phyloP scores from a whole-genome alignment of 2,797 vertebrate species.

The Pangasius mekongensis region DNA sequence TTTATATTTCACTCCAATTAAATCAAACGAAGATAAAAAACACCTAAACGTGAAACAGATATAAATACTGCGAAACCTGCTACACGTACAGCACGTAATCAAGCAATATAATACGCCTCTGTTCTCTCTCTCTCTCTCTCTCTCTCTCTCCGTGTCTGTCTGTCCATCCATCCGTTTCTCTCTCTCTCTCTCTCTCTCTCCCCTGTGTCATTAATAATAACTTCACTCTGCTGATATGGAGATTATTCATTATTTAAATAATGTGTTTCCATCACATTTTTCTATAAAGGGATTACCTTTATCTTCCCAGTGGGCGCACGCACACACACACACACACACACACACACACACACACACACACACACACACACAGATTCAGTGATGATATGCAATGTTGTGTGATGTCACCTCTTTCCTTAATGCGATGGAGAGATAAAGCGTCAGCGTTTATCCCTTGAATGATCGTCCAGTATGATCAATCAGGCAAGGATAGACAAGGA shows the following conservation, averaged over 20 bases:
- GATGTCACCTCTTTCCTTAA: conserved; percentile 9
- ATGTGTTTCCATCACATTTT: neutral
- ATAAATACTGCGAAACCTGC: too few relatives aligned
- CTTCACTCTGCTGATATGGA: conserved; percentile 9
- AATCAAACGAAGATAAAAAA: too few relatives aligned
- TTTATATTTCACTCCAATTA: too few relatives aligned
- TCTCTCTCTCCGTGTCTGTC: neutral
- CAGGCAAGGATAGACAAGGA: neutral
- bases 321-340: conserved; percentile 1
- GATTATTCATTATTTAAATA: neutral
- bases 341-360: conserved; percentile 15
- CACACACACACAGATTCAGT: neutral
- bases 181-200: neutral
- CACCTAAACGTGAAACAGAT: too few relatives aligned
- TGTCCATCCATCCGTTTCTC: neutral
- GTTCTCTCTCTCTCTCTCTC: neutral
- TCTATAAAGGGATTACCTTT: conserved; percentile 2
- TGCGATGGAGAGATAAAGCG: neutral
- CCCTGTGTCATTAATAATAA: neutral
- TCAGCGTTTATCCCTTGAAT: conserved; percentile 8
- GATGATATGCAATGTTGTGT: neutral
- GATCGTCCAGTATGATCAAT: neutral
- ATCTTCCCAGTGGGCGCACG: neutral
- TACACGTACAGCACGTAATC: too few relatives aligned
- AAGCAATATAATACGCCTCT: neutral